Conservation (phyloP, 2,888 invertebrate genomes). For the Melinopterus prodromus region DNA sequence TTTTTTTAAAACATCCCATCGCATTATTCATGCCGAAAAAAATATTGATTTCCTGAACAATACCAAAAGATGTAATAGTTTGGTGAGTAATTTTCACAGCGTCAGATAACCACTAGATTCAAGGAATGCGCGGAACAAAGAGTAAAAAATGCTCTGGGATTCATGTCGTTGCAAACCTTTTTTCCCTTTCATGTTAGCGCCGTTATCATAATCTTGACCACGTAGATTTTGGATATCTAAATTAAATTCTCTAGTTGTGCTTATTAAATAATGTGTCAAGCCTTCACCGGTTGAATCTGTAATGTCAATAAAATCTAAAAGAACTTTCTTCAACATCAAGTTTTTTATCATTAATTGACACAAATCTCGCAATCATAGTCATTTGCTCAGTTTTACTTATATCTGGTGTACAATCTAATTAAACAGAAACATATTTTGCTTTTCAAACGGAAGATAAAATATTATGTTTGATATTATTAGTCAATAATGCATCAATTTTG, state of each 20-base stretch:
- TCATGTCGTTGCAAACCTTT: too few relatives aligned
- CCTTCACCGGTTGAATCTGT: constrained; percentile 21
- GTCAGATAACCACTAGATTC: too few relatives aligned
- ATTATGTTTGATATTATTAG: too few relatives aligned
- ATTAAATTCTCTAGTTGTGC: constrained; percentile 5
- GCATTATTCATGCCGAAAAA: constrained; percentile 18
- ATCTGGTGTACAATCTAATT: too few relatives aligned
- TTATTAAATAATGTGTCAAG: constrained; percentile 9
- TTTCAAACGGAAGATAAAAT: too few relatives aligned
- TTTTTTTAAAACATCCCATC: constrained; percentile 31
- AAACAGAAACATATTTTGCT: too few relatives aligned
- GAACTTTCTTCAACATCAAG: constrained; percentile 14
- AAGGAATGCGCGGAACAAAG: too few relatives aligned
- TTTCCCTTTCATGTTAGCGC: too few relatives aligned
- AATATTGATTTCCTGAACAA: constrained; percentile 37
- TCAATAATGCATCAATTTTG: too few relatives aligned
- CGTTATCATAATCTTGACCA: too few relatives aligned
- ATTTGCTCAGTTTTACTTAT: constrained; percentile 27
- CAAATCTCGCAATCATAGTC: constrained; percentile 20
- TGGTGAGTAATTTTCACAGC: constrained; percentile 35
- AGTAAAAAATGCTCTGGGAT: too few relatives aligned
- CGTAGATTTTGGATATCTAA: constrained; percentile 1
- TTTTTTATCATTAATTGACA: constrained; percentile 28
- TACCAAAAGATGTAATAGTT: constrained; percentile 35
- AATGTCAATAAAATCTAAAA: constrained; percentile 15